phyloP scores from a whole-genome alignment of 2,888 invertebrate genomes.

The Dinocampus coccinellae region DNA sequence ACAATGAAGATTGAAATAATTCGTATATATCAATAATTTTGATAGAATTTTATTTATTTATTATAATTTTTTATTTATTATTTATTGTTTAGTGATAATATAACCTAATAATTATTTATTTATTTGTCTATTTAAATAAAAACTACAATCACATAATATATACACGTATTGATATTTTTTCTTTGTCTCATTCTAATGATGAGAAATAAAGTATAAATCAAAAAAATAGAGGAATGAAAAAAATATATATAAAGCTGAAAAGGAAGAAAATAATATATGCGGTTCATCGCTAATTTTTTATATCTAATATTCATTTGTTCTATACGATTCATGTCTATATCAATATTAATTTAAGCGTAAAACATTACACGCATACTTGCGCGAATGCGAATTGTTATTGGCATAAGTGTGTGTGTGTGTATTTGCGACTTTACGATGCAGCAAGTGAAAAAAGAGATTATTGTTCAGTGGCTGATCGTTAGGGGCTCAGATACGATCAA shows the following conservation, averaged over 20 bases:
- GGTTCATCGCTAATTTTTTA: conserved; percentile 36
- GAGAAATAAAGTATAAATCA: neutral
- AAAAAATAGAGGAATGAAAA: neutral
- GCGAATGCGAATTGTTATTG: neutral
- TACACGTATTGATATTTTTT: too few relatives aligned
- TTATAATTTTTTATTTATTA: too few relatives aligned
- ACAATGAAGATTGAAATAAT: too few relatives aligned
- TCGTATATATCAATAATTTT: too few relatives aligned
- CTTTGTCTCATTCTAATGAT: too few relatives aligned
- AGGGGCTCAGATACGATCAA: conserved; percentile 45
- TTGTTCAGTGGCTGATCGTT: conserved; percentile 41
- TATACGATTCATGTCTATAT: conserved; percentile 11
- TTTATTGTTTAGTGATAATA: too few relatives aligned
- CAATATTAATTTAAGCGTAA: conserved; percentile 44
- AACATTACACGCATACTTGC: conserved; percentile 19
- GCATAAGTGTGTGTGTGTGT: neutral
- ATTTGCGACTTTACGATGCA: conserved; percentile 31
- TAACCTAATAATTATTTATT: too few relatives aligned
- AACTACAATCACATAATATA: too few relatives aligned
- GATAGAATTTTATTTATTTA: too few relatives aligned
- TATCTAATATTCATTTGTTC: conserved; percentile 42
- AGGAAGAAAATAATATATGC: conserved; percentile 29
- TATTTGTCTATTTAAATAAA: too few relatives aligned
- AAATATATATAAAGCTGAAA: conserved; percentile 1
- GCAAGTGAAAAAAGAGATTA: conserved; percentile 33